Evolutionary conservation across 2,113 vertebrate genomes (phyloP).

Genomic region (Ammospiza nelsoni): DNA sequence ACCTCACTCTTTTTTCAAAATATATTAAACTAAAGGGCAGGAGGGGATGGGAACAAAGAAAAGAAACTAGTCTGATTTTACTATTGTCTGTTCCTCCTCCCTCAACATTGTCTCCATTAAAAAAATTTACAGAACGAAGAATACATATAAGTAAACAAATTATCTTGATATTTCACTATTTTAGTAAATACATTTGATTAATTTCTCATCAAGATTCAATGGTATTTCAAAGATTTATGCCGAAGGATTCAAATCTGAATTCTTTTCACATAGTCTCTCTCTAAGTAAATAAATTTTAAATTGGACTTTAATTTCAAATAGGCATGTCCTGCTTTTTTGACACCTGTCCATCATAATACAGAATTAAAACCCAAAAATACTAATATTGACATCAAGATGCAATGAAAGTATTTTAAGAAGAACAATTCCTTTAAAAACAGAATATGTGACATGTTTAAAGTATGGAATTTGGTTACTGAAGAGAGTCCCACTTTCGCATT

Average conservation of each 20-base stretch:
- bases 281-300: neutral
- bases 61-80: neutral
- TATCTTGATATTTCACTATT: neutral
- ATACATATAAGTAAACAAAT: neutral
- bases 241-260: neutral
- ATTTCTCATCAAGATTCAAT: neutral
- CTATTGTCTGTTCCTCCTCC: neutral
- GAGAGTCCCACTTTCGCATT: neutral
- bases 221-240: neutral
- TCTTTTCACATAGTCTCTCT: neutral
- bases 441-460: neutral
- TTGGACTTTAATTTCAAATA: neutral
- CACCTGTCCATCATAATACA: neutral
- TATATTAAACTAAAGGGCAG: neutral
- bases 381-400: neutral
- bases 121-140: neutral
- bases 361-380: neutral
- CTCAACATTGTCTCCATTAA: neutral
- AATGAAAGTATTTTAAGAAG: conserved; percentile 48
- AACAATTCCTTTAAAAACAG: conserved; percentile 32
- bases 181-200: neutral
- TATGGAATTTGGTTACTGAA: neutral
- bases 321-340: neutral
- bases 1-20: neutral
- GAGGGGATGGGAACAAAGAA: neutral